A percentile compares a stretch with the other conserved stretches of the same genome.
phyloP scores from a whole-genome alignment of 2,797 vertebrate genomes.

The Glyptemys insculpta region DNA sequence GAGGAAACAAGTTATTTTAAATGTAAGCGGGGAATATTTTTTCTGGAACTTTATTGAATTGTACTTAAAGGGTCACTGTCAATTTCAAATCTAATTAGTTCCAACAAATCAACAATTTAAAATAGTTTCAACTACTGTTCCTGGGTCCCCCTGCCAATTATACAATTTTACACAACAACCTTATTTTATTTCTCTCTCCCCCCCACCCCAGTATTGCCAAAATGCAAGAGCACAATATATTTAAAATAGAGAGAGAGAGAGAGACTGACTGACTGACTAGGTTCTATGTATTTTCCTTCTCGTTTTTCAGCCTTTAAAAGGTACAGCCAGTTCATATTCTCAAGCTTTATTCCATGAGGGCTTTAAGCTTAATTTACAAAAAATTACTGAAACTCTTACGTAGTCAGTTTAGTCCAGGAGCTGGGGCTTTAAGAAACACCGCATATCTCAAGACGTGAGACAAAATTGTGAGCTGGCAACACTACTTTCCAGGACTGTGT shows the following conservation, averaged over 20 bases:
- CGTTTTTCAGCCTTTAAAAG: neutral
- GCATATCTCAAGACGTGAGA: neutral
- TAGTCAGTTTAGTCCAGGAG: neutral
- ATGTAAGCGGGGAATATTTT: neutral
- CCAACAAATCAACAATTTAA: neutral
- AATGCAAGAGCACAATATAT: neutral
- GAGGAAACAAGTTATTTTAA: neutral
- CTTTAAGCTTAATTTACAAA: neutral
- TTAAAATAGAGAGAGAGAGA: too few species aligned
- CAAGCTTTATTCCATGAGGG: neutral
- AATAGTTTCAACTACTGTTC: neutral
- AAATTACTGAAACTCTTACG: neutral
- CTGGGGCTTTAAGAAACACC: neutral
- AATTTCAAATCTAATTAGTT: neutral
- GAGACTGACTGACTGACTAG: too few species aligned
- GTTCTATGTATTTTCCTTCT: neutral
- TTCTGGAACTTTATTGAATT: neutral
- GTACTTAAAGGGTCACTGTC: neutral
- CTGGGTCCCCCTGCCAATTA: neutral
- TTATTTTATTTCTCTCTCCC: neutral
- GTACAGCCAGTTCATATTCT: neutral
- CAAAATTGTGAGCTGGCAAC: neutral
- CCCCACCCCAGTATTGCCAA: neutral
- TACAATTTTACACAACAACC: accelerated
- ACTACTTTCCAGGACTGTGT: neutral